Evolutionary conservation across 2,888 invertebrate species (phyloP), one percentile per base, ranked within the genome.

Genomic region (Pecten maximus): DNA sequence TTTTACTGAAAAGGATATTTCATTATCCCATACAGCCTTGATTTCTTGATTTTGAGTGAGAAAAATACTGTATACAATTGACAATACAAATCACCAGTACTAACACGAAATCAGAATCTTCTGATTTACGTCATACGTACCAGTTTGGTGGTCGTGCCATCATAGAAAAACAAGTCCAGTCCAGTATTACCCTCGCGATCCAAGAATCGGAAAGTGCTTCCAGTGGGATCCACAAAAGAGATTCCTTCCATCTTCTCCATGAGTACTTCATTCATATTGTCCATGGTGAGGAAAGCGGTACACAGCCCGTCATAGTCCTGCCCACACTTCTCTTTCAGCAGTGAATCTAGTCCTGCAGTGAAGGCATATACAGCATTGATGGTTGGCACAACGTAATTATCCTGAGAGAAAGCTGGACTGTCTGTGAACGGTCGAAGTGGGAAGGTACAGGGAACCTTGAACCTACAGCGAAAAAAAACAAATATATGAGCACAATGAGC

Each of bases 291-390:
- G 88, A 95, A 95, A 0, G 91, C 92, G 4, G 92, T 28, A 44
- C 96, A 96, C 3, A 95, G 91, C 16, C 92, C 93, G 3, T 88
- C 89, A 88, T 95, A 95, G 89, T 93, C 88, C 0, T 87, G 87
- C 0, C 95, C 96, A 91, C 96, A 96, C 74, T 93, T 92, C n/a
- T 96, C 94, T 44, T 94, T 94, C 19, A 96, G 93, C 2, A 96
- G 95, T 19, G 94, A 93, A 87, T 97, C 96, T 12, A 97, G 93
- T 6, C 96, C 97, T 48, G 95, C 95, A 4, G 95, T 96, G n/a
- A 96, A 92, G 10, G 97, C 95, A 89, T 96, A 96, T 1, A 97
- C 96, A 15, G 97, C 95, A 91, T 97, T 96, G 86, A 97, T 96
- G 16, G 96, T 96, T 10, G 96, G 95, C 10, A 96, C 91, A 0